phyloP scores from a whole-genome alignment of 2,797 vertebrate species.

The Sebastiscus tertius region DNA sequence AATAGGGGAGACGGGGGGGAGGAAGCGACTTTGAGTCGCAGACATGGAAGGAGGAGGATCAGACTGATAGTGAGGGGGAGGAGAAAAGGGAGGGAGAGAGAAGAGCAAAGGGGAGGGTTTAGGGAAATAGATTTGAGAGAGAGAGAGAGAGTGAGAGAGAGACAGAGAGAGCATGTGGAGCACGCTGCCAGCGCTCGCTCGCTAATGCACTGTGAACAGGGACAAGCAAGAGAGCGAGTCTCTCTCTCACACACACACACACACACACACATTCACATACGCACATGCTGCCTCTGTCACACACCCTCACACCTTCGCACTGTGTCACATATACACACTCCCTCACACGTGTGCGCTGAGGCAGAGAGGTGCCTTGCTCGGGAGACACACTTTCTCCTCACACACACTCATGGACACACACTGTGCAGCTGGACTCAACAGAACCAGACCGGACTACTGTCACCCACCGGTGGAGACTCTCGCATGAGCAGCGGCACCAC shows the following conservation, averaged over 20 bases:
- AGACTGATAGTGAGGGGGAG: slow-evolving; percentile 69
- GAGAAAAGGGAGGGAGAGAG: slow-evolving; percentile 47
- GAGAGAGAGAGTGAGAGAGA: slow-evolving; percentile 16
- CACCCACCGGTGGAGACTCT: slow-evolving; percentile 54
- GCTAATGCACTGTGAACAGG: slow-evolving; percentile 76
- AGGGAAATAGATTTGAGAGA: slow-evolving; percentile 65
- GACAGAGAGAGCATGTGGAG: slow-evolving; percentile 63
- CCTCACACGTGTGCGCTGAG: slow-evolving; percentile 36
- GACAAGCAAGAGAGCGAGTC: slow-evolving; percentile 51
- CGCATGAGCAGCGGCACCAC: slow-evolving; percentile 20
- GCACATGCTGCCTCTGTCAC: slow-evolving; percentile 29
- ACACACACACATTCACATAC: slow-evolving; percentile 9
- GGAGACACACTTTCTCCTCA: neutral
- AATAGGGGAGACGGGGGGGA: slow-evolving; percentile 24
- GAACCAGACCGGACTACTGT: slow-evolving; percentile 59
- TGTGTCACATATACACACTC: slow-evolving; percentile 17
- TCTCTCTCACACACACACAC: slow-evolving; percentile 1
- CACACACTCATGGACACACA: slow-evolving; percentile 24
- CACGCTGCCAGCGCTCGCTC: slow-evolving; percentile 71
- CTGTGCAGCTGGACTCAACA: slow-evolving; percentile 45
- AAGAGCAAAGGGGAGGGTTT: slow-evolving; percentile 72
- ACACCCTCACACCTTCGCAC: slow-evolving; percentile 50
- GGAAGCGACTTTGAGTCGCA: slow-evolving; percentile 44
- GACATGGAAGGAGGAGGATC: slow-evolving; percentile 54
- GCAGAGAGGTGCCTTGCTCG: slow-evolving; percentile 43